These are phyloP conservation scores for Cirrhinus mrigala DNA, from an alignment of 2,797 vertebrate species.

Conservation along the genomic window DNA sequence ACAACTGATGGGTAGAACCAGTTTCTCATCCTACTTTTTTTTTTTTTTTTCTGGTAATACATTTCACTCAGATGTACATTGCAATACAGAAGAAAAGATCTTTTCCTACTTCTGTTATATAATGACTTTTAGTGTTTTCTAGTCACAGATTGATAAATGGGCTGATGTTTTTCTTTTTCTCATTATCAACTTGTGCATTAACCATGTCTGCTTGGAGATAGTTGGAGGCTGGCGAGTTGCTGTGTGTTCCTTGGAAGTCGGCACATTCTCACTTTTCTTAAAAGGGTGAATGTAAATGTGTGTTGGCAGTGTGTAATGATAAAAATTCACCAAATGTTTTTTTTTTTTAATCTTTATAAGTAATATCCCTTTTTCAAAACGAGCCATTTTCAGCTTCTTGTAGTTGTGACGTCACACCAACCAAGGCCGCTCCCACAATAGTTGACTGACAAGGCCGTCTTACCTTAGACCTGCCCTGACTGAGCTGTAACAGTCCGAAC, in stretches of 20 bases:
- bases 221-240: not conserved
- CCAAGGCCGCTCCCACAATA: no score
- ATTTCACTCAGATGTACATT: no score
- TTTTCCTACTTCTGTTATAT: not conserved
- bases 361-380: no score
- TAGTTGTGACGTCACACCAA: no score
- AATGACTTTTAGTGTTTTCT: not conserved
- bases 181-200: not conserved
- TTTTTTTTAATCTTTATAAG: no score
- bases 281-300: no score
- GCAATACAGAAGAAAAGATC: not conserved
- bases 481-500: no score
- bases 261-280: not conserved
- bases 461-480: no score
- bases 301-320: no score
- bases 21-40: not conserved
- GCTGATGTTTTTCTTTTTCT: not conserved
- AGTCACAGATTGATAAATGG: not conserved
- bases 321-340: no score
- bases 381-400: no score
- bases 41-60: not conserved
- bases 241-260: not conserved
- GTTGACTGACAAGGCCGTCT: no score
- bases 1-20: not conserved
- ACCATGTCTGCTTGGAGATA: not conserved